These are phyloP conservation scores for Rhodeus uyekii DNA, from an alignment of 2,797 vertebrate species.

Conservation along the genomic window DNA sequence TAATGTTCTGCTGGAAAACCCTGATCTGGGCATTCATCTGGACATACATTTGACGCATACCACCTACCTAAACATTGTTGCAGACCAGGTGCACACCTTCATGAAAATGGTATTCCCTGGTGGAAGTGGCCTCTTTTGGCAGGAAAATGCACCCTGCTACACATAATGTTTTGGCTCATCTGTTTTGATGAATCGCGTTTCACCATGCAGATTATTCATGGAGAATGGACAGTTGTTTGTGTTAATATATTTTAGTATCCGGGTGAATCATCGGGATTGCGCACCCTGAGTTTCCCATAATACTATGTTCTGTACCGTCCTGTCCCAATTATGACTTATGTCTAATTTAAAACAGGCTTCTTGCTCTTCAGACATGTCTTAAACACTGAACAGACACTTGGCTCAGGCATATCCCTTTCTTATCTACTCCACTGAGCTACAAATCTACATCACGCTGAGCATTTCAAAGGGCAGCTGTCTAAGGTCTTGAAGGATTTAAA, in stretches of 20 bases:
- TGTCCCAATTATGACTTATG: background rate
- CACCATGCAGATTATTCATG: background rate
- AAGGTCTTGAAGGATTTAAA: slow-evolving; percentile 19
- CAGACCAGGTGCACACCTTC: no score
- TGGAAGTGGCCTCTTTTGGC: no score
- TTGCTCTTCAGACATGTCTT: slow-evolving; percentile 7
- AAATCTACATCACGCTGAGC: slow-evolving; percentile 11
- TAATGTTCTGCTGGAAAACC: no score
- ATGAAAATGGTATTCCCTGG: no score
- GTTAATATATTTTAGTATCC: slow-evolving; percentile 13
- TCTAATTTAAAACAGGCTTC: slow-evolving; percentile 34
- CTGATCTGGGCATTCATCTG: no score
- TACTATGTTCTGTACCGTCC: slow-evolving; percentile 5
- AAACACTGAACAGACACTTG: slow-evolving; percentile 31
- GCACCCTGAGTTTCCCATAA: background rate
- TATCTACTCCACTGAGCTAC: slow-evolving; percentile 16
- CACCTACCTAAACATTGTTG: no score
- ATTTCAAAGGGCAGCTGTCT: slow-evolving; percentile 18
- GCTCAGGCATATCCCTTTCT: background rate
- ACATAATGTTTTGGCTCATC: no score
- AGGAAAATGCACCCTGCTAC: no score
- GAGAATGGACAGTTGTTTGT: background rate
- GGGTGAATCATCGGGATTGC: background rate
- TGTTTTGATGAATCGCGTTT: no score
- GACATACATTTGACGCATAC: no score